A percentile compares a stretch with the other conserved stretches of the same genome.
phyloP scores from a whole-genome alignment of 2,888 invertebrate genomes.

The Zaprionus lineosus region DNA sequence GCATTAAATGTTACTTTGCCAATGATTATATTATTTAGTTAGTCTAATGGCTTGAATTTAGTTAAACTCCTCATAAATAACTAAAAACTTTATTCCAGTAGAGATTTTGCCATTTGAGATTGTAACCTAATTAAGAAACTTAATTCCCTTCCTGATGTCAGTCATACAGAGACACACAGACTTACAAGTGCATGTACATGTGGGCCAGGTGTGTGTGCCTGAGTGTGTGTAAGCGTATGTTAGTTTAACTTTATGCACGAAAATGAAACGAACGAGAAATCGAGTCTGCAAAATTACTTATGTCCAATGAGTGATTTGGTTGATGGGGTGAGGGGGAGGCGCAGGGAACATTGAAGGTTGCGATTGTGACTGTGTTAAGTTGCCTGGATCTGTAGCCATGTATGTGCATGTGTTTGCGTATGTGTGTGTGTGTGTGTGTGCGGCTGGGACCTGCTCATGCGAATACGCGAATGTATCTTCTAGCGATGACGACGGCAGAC shows the following conservation, averaged over 20 bases:
- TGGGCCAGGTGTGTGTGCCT: background rate
- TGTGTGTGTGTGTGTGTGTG: slow-evolving; percentile 3
- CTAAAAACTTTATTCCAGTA: too few species aligned
- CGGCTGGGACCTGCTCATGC: slow-evolving; percentile 20
- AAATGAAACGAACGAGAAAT: slow-evolving; percentile 62
- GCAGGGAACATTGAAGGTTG: slow-evolving; percentile 2
- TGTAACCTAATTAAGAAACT: slow-evolving; percentile 32
- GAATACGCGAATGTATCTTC: slow-evolving; percentile 48
- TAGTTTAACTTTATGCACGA: slow-evolving; percentile 68
- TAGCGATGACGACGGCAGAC: slow-evolving; percentile 60
- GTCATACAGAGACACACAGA: background rate
- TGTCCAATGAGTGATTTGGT: slow-evolving; percentile 47
- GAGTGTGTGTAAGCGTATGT: slow-evolving; percentile 41
- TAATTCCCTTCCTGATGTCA: slow-evolving; percentile 15
- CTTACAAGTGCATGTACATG: background rate
- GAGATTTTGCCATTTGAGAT: slow-evolving; percentile 4
- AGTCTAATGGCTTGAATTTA: background rate
- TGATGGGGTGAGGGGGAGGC: background rate
- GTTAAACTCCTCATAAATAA: too few species aligned
- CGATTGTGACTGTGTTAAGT: slow-evolving; percentile 11
- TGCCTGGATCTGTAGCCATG: slow-evolving; percentile 24
- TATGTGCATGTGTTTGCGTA: slow-evolving; percentile 9
- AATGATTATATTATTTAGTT: too few species aligned
- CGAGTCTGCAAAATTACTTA: slow-evolving; percentile 62
- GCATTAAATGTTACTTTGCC: too few species aligned